Conservation (phyloP, 2,797 vertebrate genomes). For the Sus cebifrons region DNA sequence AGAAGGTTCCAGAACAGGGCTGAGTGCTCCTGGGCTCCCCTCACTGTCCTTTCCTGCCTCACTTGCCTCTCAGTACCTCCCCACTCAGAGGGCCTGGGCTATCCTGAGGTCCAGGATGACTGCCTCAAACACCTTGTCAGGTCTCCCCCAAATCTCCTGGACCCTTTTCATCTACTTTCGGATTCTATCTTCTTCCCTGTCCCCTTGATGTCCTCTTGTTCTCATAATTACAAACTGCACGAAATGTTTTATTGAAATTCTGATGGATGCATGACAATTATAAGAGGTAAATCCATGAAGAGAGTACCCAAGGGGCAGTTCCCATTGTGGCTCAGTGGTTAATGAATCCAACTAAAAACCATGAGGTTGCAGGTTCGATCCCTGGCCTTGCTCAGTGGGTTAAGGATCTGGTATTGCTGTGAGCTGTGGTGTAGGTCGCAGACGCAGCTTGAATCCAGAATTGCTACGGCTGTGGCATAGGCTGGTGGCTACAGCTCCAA, state of each 20-base stretch:
- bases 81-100: background rate
- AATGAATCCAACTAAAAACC: too few species aligned
- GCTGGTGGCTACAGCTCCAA: too few species aligned
- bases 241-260: constrained; percentile 15
- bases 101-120: background rate
- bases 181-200: background rate
- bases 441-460: too few species aligned
- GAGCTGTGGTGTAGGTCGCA: too few species aligned
- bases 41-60: background rate
- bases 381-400: too few species aligned
- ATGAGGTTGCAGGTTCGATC: too few species aligned
- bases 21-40: too few species aligned
- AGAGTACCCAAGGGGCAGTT: background rate
- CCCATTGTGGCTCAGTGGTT: too few species aligned
- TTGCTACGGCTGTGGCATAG: too few species aligned
- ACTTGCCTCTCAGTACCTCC: background rate
- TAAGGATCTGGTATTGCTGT: too few species aligned
- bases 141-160: background rate
- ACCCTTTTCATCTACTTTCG: background rate
- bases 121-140: background rate
- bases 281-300: background rate
- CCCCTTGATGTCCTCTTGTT: background rate
- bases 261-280: background rate
- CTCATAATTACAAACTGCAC: background rate
- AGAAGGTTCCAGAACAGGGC: background rate